These are phyloP conservation scores for Embidobia sp. DNA, from an alignment of 2,888 invertebrate species.

Conservation along the genomic window DNA sequence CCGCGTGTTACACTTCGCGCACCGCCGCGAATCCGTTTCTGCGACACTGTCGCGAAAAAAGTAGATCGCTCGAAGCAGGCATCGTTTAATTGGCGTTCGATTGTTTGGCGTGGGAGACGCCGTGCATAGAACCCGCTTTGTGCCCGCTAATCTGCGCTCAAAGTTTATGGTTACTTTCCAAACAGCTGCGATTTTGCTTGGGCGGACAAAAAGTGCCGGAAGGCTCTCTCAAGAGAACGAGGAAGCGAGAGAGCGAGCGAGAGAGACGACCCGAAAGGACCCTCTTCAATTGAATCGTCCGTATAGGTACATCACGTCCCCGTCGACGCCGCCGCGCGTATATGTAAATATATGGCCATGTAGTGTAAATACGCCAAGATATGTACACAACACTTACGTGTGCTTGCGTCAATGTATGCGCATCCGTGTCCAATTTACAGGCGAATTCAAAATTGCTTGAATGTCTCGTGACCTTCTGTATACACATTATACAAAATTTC, in stretches of 20 bases:
- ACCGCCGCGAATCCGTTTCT: too few relatives aligned
- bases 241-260: background rate
- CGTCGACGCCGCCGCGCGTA: slow-evolving; percentile 30
- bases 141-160: slow-evolving; percentile 12
- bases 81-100: slow-evolving; percentile 16
- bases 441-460: too few relatives aligned
- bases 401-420: slow-evolving; percentile 29
- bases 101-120: slow-evolving; percentile 72
- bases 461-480: too few relatives aligned
- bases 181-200: slow-evolving; percentile 46
- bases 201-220: slow-evolving; percentile 41
- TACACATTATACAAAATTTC: too few relatives aligned
- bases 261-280: slow-evolving; percentile 36
- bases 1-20: too few relatives aligned
- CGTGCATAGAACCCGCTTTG: slow-evolving; percentile 53
- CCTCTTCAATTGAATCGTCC: slow-evolving; percentile 57
- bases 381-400: slow-evolving; percentile 61
- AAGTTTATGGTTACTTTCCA: slow-evolving; percentile 38
- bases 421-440: slow-evolving; percentile 13
- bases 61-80: too few relatives aligned
- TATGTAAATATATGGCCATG: slow-evolving; percentile 47
- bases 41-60: too few relatives aligned
- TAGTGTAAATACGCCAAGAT: slow-evolving; percentile 52
- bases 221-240: too few relatives aligned
- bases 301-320: slow-evolving; percentile 39